phyloP scores from a whole-genome alignment of 1,140 invertebrate species.

The Rhagoletis zephyria region DNA sequence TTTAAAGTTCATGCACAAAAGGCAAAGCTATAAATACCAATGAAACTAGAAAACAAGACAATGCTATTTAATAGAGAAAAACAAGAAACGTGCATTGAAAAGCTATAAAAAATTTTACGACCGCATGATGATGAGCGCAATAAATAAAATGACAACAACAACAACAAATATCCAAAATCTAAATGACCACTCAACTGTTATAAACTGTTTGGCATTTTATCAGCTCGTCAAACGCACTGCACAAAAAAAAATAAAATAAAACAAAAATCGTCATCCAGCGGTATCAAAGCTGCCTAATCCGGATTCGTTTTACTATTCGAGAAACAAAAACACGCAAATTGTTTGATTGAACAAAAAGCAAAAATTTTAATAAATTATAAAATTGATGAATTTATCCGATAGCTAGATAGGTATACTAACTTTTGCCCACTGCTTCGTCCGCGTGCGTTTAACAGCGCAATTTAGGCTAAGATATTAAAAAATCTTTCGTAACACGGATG shows the following conservation, averaged over 20 bases:
- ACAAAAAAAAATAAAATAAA: not conserved
- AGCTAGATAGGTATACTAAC: not conserved
- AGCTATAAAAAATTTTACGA: constrained; percentile 44
- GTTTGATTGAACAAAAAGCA: not conserved
- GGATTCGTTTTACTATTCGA: not conserved
- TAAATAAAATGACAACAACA: constrained; percentile 9
- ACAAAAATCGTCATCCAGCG: not conserved
- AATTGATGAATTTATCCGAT: not conserved
- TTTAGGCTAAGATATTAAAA: too few species aligned
- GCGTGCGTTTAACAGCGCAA: too few species aligned
- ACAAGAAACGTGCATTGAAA: constrained; percentile 16
- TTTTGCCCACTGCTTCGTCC: too few species aligned
- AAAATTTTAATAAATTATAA: constrained; percentile 23
- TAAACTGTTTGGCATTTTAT: constrained; percentile 61
- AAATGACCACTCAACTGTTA: constrained; percentile 51
- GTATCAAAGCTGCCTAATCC: constrained; percentile 16
- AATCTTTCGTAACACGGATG: too few species aligned
- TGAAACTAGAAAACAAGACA: not conserved
- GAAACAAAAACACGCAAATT: not conserved
- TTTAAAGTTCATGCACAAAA: not conserved
- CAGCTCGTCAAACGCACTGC: constrained; percentile 58
- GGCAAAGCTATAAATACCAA: not conserved
- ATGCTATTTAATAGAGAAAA: not conserved
- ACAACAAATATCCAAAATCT: not conserved
- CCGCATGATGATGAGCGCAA: not conserved